Base-by-base conservation (phyloP, 2,888 invertebrate species). In the Oxystoma pomonae region DNA sequence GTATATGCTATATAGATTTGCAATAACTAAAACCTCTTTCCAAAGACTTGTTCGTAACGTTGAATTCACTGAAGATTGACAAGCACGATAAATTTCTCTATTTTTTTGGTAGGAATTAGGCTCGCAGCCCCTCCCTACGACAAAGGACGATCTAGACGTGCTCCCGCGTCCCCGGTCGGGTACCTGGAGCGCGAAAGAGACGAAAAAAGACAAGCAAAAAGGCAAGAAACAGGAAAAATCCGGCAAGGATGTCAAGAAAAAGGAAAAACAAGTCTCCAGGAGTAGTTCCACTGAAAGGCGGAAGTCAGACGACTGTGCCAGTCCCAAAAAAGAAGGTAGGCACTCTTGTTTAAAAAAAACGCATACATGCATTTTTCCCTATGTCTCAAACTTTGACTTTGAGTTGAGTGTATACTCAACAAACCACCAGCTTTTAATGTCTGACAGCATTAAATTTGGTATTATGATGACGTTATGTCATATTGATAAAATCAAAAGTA, bases 151-250 rank as follows among this genome's bases (percentile, higher is more conserved):
- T 16, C 66, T 68, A 17, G 80, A 78, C 61, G 76, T 76, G 35
- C 73, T 81, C 59, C 80, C 83, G 60, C 81, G 88, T 59, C 85
- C 83, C 53, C 84, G 88, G 63, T 89, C 89, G 66, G 90, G 89
- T 73, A 84, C 87, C 59, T 85, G 84, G 85, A 80, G 84, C 17
- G 80, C 85, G 21, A 80, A 80, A 66, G 79, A 79, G 57, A 65
- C 71, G 16, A 68, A 65, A 67, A 73, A 69, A 21, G 57, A 62
- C 18, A 63, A 64, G 55, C 62, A 55, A 9, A 72, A 72, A 61
- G 55, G 66, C 69, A 67, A 66, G 63, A 63, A 63, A 17, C 19
- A 57, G 64, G 71, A 73, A 17, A 71, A 71, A 35, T 35, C 35
- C 12, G 12, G 35, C 12, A 69, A 67, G 21, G 68, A 66, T 35